A percentile compares a stretch with the other conserved stretches of the same genome.
phyloP scores from a whole-genome alignment of 2,888 invertebrate species.

The Alloplasta piceator region DNA sequence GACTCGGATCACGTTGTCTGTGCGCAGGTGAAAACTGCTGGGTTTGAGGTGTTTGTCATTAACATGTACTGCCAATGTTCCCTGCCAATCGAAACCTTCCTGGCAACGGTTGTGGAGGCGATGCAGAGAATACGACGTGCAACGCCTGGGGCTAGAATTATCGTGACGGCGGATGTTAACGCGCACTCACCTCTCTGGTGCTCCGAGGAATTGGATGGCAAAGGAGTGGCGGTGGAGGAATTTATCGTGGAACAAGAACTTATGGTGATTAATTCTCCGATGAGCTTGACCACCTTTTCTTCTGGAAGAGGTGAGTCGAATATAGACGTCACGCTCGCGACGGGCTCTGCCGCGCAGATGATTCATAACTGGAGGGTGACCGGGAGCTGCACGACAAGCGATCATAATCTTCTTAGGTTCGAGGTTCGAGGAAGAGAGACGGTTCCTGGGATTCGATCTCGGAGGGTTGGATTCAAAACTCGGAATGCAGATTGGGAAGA shows the following conservation, averaged over 20 bases:
- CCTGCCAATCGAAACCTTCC: background rate
- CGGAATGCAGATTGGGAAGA: background rate
- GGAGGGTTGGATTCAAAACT: background rate
- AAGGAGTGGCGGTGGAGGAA: slow-evolving; percentile 25
- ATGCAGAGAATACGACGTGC: too few species aligned
- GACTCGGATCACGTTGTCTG: slow-evolving; percentile 30
- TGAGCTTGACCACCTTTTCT: background rate
- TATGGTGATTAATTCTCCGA: background rate
- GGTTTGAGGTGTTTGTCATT: slow-evolving; percentile 15
- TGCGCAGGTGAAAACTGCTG: background rate
- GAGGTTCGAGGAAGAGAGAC: too few species aligned
- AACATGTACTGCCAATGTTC: slow-evolving; percentile 52
- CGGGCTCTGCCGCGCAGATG: background rate
- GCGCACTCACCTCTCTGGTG: too few species aligned
- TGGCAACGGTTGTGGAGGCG: background rate
- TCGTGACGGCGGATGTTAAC: too few species aligned
- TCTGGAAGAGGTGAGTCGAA: slow-evolving; percentile 14
- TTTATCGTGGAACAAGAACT: slow-evolving; percentile 21
- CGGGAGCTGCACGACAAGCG: background rate
- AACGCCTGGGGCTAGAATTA: too few species aligned
- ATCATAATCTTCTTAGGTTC: background rate
- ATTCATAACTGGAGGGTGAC: background rate
- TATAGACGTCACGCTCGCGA: slow-evolving; percentile 49
- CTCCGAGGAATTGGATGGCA: too few species aligned
- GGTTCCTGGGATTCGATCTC: too few species aligned